Conservation (phyloP, 2,797 vertebrate species). For the Spinus olivaceus region DNA sequence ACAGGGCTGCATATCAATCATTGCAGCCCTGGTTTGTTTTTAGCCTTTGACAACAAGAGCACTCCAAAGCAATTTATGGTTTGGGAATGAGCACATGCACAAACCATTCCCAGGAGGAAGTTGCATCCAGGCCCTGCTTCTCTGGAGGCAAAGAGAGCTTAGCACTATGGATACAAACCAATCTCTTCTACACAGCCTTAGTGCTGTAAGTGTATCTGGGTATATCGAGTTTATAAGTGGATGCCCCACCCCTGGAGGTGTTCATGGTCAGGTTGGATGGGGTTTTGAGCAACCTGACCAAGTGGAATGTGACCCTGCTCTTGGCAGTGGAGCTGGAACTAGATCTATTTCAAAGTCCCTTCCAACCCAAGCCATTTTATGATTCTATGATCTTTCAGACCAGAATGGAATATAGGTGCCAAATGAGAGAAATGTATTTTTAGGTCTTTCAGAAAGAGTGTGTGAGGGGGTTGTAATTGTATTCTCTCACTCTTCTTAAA, state of each 20-base stretch:
- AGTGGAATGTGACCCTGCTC: background rate
- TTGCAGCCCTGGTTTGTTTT: background rate
- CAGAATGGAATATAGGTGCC: background rate
- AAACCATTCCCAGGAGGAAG: background rate
- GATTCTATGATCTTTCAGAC: background rate
- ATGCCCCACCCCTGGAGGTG: background rate
- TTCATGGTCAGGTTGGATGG: background rate
- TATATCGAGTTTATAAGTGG: background rate
- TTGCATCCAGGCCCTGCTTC: background rate
- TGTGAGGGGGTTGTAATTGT: accelerated
- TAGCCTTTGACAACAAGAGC: background rate
- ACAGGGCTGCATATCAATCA: background rate
- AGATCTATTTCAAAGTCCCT: background rate
- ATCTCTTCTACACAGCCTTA: background rate
- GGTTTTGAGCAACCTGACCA: background rate
- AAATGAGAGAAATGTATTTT: background rate
- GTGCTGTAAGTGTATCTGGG: background rate
- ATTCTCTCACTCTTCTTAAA: background rate
- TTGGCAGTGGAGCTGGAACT: background rate
- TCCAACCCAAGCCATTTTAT: background rate
- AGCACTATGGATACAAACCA: background rate
- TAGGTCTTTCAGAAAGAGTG: background rate
- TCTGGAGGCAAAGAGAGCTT: background rate
- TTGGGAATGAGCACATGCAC: background rate
- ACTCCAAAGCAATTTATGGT: background rate